phyloP scores from a whole-genome alignment of 2,888 invertebrate species.

The Hirtodrosophila alboralis region DNA sequence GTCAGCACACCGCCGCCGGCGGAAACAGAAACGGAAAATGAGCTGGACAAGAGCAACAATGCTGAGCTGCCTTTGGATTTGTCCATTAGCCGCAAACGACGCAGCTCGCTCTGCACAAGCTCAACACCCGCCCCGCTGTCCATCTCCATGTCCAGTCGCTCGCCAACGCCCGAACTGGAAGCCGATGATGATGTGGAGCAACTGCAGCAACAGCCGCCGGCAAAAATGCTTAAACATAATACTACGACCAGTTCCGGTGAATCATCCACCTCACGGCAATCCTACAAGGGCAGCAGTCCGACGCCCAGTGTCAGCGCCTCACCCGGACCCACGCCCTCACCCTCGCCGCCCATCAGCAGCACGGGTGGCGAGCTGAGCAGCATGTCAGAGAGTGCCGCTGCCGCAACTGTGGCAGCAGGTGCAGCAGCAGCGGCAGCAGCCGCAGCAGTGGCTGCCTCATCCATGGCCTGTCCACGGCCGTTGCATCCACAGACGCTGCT shows the following conservation, averaged over 20 bases:
- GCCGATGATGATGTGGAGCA: slow-evolving; percentile 35
- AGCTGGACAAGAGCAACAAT: slow-evolving; percentile 78
- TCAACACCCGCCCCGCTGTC: slow-evolving; percentile 25
- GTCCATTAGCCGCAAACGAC: slow-evolving; percentile 87
- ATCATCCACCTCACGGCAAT: slow-evolving; percentile 64
- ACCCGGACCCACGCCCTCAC: slow-evolving; percentile 83
- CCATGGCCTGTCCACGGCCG: slow-evolving; percentile 91
- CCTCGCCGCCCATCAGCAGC: slow-evolving; percentile 81
- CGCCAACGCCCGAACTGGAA: slow-evolving; percentile 33
- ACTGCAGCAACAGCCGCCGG: slow-evolving; percentile 27
- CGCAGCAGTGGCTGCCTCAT: slow-evolving; percentile 38
- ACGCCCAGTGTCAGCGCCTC: slow-evolving; percentile 79
- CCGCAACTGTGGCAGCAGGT: slow-evolving; percentile 85
- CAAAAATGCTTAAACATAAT: slow-evolving; percentile 47
- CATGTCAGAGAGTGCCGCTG: slow-evolving; percentile 61
- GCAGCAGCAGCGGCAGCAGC: slow-evolving; percentile 36
- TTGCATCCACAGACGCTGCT: slow-evolving; percentile 86
- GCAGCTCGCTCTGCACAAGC: slow-evolving; percentile 64
- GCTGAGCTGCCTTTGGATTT: slow-evolving; percentile 90
- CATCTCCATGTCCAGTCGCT: slow-evolving; percentile 25
- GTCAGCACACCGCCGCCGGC: slow-evolving; percentile 78
- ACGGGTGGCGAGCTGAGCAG: slow-evolving; percentile 72
- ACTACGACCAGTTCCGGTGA: slow-evolving; percentile 53
- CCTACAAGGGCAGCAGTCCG: slow-evolving; percentile 80
- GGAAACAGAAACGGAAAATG: slow-evolving; percentile 53